Conservation (phyloP, 2,888 invertebrate genomes). For the Drosophila suboccidentalis region DNA sequence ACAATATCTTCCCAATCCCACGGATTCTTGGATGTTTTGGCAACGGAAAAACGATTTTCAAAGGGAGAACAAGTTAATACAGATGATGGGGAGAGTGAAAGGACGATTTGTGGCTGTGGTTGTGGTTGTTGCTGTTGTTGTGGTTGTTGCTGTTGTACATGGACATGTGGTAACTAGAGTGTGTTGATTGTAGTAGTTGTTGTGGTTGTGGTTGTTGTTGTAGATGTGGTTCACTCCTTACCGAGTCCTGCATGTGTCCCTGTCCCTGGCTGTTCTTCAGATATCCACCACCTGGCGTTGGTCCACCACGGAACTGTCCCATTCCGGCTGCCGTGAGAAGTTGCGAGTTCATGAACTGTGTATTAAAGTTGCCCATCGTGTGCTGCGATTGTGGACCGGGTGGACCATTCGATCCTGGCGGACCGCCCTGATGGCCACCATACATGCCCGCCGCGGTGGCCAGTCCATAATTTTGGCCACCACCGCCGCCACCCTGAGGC, state of each 20-base stretch:
- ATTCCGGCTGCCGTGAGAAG: conserved; percentile 88
- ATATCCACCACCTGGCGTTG: conserved; percentile 81
- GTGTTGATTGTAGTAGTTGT: conserved; percentile 40
- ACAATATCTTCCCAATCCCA: conserved; percentile 35
- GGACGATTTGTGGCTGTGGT: conserved; percentile 3
- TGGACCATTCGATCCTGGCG: conserved; percentile 82
- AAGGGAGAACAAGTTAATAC: conserved; percentile 22
- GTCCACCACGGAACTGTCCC: conserved; percentile 85
- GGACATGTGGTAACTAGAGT: conserved; percentile 35
- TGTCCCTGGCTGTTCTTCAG: conserved; percentile 85
- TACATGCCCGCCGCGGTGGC: conserved; percentile 84
- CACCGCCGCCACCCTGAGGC: conserved; percentile 82
- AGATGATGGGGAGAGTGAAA: conserved; percentile 38
- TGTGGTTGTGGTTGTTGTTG: conserved; percentile 28
- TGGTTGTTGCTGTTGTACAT: conserved; percentile 18
- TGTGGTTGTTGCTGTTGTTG: conserved; percentile 20
- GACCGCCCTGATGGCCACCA: conserved; percentile 84
- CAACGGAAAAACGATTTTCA: conserved; percentile 1
- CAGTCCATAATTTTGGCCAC: conserved; percentile 84
- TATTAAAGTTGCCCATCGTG: conserved; percentile 86
- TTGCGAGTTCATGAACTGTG: conserved; percentile 88
- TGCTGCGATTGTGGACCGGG: conserved; percentile 84
- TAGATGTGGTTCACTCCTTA: conserved; percentile 70
- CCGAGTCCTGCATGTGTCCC: conserved; percentile 86
- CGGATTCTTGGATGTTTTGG: conserved; percentile 5